Base-by-base conservation (phyloP, 2,797 vertebrate genomes). In the Esox masquinongy region DNA sequence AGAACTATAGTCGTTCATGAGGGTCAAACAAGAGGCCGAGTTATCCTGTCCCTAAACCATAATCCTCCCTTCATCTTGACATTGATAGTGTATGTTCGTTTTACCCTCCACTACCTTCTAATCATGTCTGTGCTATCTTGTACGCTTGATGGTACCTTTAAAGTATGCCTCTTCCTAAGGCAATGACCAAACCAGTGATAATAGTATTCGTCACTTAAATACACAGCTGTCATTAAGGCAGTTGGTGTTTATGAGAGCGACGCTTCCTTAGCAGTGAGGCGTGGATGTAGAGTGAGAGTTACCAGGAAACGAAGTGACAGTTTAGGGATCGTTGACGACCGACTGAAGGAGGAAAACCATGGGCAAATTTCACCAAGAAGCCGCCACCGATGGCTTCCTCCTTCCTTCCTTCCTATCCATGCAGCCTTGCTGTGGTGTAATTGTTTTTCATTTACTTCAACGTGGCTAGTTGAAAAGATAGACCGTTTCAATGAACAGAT, bases 401-500 rank as follows among this genome's bases (percentile, higher is more conserved):
- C 79, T 83, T 86, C 85, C 29, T 31, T 24, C 61, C 84, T 39
- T 82, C 79, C 83, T 86, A 84, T 63, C 72, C 81, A 31, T 19
- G 15, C 68, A 5, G 49, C 29, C 12, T 47, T 43, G 39, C 39
- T 26, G 8, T 83, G 31, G 76, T 74, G 75, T 93, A 91, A 93
- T 94, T 91, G 92, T 93, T 95, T 96, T 95, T 94, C 90, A 95
- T 96, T 95, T 94, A 94, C 94, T 95, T 93, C 89, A 94, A 92
- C 90, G 90, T 88, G 90, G 94, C 94, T 93, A 91, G 93, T 95
- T 94, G 94, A 93, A 94, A 95, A 96, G 95, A 96, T 92, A 91
- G 93, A 90, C 92, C 90, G 94, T 94, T 96, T 95, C 91, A 95
- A 92, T 95, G 96, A 97, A 95, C 94, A 97, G 97, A 98, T 97